Evolutionary conservation across 2,113 vertebrate genomes (phyloP).

Genomic region (Sceloporus undulatus): DNA sequence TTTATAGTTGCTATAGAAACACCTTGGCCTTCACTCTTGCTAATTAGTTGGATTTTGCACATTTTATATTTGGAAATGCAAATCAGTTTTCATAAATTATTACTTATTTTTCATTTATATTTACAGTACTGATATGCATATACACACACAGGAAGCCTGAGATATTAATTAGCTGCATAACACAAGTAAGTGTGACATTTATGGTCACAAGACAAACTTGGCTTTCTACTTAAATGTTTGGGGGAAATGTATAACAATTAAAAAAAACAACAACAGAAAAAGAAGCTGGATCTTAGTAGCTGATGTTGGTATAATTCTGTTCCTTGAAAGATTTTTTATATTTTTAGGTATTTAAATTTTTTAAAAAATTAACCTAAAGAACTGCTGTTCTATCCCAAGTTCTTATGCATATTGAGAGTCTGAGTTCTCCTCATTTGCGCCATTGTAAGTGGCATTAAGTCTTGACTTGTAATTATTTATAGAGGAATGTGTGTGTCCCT

Average conservation of each 20-base stretch:
- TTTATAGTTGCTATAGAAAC: slow-evolving; percentile 90
- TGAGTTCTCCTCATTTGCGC: slow-evolving; percentile 8
- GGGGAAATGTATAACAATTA: slow-evolving; percentile 69
- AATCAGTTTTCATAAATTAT: slow-evolving; percentile 93
- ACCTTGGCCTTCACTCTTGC: slow-evolving; percentile 87
- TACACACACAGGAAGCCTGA: slow-evolving; percentile 81
- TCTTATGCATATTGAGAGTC: neutral
- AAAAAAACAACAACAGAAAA: slow-evolving; percentile 44
- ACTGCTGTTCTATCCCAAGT: neutral
- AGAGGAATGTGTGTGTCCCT: neutral
- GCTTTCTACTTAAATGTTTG: slow-evolving; percentile 78
- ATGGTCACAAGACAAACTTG: slow-evolving; percentile 81
- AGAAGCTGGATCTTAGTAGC: slow-evolving; percentile 62
- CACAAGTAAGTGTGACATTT: slow-evolving; percentile 86
- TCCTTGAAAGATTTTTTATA: slow-evolving; percentile 28
- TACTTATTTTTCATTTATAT: slow-evolving; percentile 86
- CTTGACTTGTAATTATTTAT: neutral
- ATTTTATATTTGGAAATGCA: slow-evolving; percentile 95
- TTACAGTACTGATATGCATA: slow-evolving; percentile 85
- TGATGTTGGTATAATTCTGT: slow-evolving; percentile 20
- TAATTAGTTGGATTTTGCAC: slow-evolving; percentile 90
- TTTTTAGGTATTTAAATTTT: slow-evolving; percentile 32
- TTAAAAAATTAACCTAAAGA: slow-evolving; percentile 23
- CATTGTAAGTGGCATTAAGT: neutral
- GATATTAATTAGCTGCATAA: slow-evolving; percentile 92